Conservation (phyloP, 2,888 invertebrate species). For the Eudasyphora cyanicolor region DNA sequence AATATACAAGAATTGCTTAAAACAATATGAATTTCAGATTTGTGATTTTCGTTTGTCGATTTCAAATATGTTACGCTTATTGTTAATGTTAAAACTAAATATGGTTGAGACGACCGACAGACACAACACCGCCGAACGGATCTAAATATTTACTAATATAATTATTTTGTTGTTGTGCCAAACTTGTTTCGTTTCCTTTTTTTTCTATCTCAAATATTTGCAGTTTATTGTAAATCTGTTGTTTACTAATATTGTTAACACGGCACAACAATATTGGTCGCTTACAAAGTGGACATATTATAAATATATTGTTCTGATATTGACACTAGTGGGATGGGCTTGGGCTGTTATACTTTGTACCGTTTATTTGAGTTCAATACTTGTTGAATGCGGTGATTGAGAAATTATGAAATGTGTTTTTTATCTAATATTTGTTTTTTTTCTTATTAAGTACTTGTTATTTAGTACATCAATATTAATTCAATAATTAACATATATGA, state of each 20-base stretch:
- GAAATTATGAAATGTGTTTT: too few species aligned
- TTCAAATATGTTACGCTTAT: constrained; percentile 2
- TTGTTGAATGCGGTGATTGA: too few species aligned
- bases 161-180: not conserved
- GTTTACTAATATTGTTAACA: not conserved
- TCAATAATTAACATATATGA: too few species aligned
- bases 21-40: constrained; percentile 36
- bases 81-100: not conserved
- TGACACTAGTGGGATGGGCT: too few species aligned
- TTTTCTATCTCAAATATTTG: not conserved
- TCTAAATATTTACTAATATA: not conserved
- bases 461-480: too few species aligned
- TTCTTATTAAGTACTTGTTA: too few species aligned
- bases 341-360: too few species aligned
- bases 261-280: not conserved
- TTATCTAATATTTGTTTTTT: too few species aligned
- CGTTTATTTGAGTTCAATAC: too few species aligned
- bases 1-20: constrained; percentile 18
- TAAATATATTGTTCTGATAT: too few species aligned
- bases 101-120: not conserved
- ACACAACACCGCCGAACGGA: not conserved
- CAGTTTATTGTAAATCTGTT: not conserved
- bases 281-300: too few species aligned
- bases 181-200: constrained; percentile 6
- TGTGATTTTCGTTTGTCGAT: too few species aligned